Conservation (phyloP, 2,797 vertebrate species). For the Sebastes reedi region DNA sequence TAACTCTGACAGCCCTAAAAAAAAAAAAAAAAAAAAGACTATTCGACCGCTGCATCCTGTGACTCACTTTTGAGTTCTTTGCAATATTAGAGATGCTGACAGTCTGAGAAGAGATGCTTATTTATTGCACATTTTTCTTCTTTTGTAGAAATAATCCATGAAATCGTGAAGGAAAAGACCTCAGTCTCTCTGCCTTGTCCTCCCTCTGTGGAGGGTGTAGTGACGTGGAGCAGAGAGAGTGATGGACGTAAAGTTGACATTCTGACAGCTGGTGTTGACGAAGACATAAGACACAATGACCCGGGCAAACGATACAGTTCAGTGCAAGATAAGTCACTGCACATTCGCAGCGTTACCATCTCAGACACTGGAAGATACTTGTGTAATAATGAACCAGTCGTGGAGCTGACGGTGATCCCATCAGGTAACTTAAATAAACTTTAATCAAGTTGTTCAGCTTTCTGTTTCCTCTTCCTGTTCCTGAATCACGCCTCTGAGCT, state of each 20-base stretch:
- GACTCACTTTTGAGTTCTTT: background rate
- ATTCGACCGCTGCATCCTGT: too few species aligned
- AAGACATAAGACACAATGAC: rapidly evolving
- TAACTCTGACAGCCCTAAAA: too few species aligned
- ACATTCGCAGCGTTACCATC: rapidly evolving
- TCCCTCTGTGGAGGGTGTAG: rapidly evolving
- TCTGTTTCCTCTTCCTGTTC: background rate
- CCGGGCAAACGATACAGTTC: rapidly evolving
- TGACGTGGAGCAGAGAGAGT: background rate
- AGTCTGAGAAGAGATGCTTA: background rate
- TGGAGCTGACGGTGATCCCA: conserved; percentile 27
- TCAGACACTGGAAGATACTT: conserved; percentile 23
- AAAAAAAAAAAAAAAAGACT: too few species aligned
- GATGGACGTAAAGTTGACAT: background rate
- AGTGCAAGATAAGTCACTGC: rapidly evolving
- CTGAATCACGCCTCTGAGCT: too few species aligned
- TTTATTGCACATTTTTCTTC: background rate
- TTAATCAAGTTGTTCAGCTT: background rate
- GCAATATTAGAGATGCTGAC: background rate
- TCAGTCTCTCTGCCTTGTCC: rapidly evolving
- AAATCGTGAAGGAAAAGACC: rapidly evolving
- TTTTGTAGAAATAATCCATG: background rate
- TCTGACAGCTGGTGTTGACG: rapidly evolving
- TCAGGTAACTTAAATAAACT: background rate
- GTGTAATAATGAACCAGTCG: background rate